Evolutionary conservation across 2,113 vertebrate species (phyloP).

Genomic region (Pseudonaja textilis): DNA sequence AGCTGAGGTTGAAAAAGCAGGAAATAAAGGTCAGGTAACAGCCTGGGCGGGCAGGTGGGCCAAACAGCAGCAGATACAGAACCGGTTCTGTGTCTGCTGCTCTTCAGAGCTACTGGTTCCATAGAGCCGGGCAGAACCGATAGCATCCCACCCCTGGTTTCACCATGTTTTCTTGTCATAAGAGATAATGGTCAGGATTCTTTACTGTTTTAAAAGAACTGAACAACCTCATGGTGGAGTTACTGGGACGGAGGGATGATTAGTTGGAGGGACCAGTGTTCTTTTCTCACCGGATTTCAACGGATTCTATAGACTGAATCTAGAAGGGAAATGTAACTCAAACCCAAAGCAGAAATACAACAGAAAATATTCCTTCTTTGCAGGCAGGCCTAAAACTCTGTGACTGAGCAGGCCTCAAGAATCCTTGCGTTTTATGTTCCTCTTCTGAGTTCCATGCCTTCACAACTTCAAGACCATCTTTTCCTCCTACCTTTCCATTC

Average conservation of each 20-base stretch:
- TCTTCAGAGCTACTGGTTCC: too few relatives aligned
- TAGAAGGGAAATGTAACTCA: neutral
- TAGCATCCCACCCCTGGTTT: neutral
- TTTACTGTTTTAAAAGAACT: neutral
- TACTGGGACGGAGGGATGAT: neutral
- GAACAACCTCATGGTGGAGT: neutral
- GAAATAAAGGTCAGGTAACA: too few relatives aligned
- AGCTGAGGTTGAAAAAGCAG: too few relatives aligned
- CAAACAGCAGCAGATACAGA: too few relatives aligned
- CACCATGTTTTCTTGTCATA: neutral
- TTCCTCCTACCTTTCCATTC: neutral
- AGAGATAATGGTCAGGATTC: neutral
- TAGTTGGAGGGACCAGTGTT: neutral
- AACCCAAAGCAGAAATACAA: neutral
- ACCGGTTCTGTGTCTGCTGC: too few relatives aligned
- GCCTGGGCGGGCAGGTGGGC: too few relatives aligned
- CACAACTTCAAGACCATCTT: neutral
- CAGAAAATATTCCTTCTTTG: neutral
- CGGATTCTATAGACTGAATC: neutral
- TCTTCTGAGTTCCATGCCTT: neutral
- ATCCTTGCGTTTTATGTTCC: neutral
- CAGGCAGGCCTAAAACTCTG: neutral
- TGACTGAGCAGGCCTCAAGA: neutral
- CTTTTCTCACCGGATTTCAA: neutral
- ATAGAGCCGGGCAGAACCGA: too few relatives aligned